Percentiles rank a stretch among this genome's conserved stretches.
Evolutionary conservation across 2,113 vertebrate species (phyloP).

Genomic region (Hepsetus odoe): DNA sequence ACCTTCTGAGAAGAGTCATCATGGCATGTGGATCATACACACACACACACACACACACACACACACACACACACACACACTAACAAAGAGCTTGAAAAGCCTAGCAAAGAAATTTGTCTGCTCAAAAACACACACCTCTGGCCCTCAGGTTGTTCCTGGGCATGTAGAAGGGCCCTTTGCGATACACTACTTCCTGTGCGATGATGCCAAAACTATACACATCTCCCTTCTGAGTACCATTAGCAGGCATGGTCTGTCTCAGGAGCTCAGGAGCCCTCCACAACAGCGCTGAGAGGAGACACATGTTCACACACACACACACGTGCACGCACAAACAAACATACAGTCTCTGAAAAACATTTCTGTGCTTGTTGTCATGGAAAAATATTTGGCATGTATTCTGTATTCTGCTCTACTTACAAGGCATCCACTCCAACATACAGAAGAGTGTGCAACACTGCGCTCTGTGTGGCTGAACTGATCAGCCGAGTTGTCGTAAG

Average conservation of each 20-base stretch:
- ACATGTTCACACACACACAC: neutral
- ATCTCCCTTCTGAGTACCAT: slow-evolving; percentile 62
- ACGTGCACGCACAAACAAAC: neutral
- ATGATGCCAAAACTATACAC: slow-evolving; percentile 64
- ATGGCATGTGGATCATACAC: neutral
- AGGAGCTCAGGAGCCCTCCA: slow-evolving; percentile 63
- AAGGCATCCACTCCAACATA: too few relatives aligned
- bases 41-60: neutral
- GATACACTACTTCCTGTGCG: slow-evolving; percentile 59
- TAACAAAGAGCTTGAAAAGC: neutral
- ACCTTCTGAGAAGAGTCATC: neutral
- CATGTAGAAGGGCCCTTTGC: slow-evolving; percentile 56
- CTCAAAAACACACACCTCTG: slow-evolving; percentile 22
- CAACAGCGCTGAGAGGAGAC: slow-evolving; percentile 40
- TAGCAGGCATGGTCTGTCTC: slow-evolving; percentile 40
- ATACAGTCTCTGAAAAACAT: neutral
- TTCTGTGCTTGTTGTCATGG: neutral
- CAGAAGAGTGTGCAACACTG: too few relatives aligned
- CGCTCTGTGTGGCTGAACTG: too few relatives aligned
- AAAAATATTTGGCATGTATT: too few relatives aligned
- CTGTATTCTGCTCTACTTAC: too few relatives aligned
- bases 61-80: neutral
- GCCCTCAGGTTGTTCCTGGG: slow-evolving; percentile 40
- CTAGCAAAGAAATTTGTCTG: neutral
- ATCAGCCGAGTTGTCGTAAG: too few relatives aligned